Percentiles rank a stretch among this genome's conserved stretches.
Evolutionary conservation across 1,140 invertebrate genomes (phyloP).

Genomic region (Caenorhabditis brenneri): DNA sequence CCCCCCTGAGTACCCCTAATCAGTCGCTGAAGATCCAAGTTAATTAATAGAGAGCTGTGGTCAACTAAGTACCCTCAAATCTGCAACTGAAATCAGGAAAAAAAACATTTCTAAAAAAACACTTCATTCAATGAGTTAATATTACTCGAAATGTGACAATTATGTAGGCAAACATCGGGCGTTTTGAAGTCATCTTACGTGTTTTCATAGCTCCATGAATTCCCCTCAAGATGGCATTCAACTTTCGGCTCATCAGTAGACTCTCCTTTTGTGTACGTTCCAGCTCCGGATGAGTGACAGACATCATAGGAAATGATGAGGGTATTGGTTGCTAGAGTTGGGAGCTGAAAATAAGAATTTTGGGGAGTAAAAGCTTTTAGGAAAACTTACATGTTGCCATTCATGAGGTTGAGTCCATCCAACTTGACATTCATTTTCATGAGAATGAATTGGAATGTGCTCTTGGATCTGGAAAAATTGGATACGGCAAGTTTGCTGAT

Average conservation of each 20-base stretch:
- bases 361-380: too few relatives aligned
- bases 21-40: too few relatives aligned
- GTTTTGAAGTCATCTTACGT: neutral
- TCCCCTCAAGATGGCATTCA: neutral
- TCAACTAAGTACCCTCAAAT: too few relatives aligned
- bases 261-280: neutral
- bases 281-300: neutral
- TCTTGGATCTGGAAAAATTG: neutral
- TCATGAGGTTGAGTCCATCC: neutral
- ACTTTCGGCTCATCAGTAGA: neutral
- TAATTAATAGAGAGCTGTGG: too few relatives aligned
- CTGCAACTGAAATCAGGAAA: too few relatives aligned
- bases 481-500: too few relatives aligned
- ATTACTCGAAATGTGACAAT: too few relatives aligned
- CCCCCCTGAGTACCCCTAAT: too few relatives aligned
- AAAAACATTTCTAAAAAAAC: too few relatives aligned
- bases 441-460: neutral
- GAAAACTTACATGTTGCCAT: neutral
- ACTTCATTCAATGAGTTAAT: too few relatives aligned
- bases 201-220: too few relatives aligned
- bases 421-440: constrained; percentile 37
- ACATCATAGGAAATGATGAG: constrained; percentile 46
- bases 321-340: neutral
- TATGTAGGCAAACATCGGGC: neutral
- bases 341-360: neutral